These are phyloP conservation scores for Cliona cf. orientalis DNA, from an alignment of 37 sponge, comb jelly and placozoan genomes.

Conservation along the genomic window DNA sequence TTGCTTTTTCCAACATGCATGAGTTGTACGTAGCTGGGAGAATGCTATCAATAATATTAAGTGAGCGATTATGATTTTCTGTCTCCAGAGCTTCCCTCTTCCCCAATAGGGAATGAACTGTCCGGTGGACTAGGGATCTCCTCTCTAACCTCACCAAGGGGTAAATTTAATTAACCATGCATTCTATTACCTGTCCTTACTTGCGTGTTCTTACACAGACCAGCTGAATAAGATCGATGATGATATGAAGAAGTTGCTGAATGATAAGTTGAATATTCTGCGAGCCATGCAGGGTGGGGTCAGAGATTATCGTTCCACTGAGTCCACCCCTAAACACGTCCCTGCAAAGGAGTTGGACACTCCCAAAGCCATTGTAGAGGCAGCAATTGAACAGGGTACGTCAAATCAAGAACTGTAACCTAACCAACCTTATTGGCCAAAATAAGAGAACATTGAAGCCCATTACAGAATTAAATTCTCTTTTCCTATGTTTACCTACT, in stretches of 20 bases:
- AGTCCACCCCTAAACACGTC: slow-evolving; percentile 3
- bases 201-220: slow-evolving; percentile 20
- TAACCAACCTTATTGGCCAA: too few relatives aligned
- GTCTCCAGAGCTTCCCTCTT: slow-evolving; percentile 23
- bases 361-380: slow-evolving; percentile 4
- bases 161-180: background rate
- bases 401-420: background rate
- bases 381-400: slow-evolving; percentile 39
- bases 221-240: slow-evolving; percentile 78
- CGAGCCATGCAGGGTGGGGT: slow-evolving; percentile 41
- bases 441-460: background rate
- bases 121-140: background rate
- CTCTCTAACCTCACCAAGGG: background rate
- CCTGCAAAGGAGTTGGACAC: background rate
- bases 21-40: slow-evolving; percentile 40
- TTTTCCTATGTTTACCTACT: background rate
- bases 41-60: slow-evolving; percentile 46
- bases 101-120: slow-evolving; percentile 10
- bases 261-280: slow-evolving; percentile 54
- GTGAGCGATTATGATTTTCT: slow-evolving; percentile 36
- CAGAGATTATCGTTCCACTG: background rate
- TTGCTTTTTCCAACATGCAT: too few relatives aligned
- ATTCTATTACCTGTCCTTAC: background rate
- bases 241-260: slow-evolving; percentile 54
- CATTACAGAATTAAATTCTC: background rate